Conservation (phyloP, 2,113 vertebrate genomes). For the Smithornis capensis region DNA sequence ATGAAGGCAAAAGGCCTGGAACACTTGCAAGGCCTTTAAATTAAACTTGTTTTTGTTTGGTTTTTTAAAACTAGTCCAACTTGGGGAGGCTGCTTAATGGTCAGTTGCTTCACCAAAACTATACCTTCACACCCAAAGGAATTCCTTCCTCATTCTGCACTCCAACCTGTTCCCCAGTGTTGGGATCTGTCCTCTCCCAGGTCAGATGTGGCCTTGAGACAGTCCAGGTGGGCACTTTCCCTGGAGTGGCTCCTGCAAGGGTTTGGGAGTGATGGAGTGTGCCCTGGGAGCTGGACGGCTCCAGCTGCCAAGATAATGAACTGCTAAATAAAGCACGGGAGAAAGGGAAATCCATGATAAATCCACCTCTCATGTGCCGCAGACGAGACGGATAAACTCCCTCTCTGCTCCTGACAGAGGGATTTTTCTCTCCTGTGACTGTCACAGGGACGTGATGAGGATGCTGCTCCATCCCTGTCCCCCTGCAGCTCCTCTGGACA, state of each 20-base stretch:
- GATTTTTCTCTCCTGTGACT: conserved; percentile 4
- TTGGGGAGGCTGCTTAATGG: background rate
- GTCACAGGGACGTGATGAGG: background rate
- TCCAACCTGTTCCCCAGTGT: rapidly evolving
- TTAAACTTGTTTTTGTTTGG: background rate
- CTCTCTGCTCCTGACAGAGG: background rate
- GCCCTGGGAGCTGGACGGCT: background rate
- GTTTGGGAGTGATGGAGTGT: conserved; percentile 1
- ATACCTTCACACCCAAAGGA: background rate
- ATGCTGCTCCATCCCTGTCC: background rate
- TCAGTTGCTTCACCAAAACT: background rate
- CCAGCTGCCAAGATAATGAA: conserved; percentile 63
- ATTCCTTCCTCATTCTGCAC: background rate
- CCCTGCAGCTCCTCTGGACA: rapidly evolving
- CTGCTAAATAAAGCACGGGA: conserved; percentile 37
- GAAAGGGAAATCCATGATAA: conserved; percentile 52
- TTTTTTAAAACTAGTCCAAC: background rate
- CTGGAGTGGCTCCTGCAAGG: background rate
- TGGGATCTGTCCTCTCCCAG: background rate
- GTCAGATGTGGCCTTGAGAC: background rate
- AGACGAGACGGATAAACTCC: conserved; percentile 53
- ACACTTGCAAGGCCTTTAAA: background rate
- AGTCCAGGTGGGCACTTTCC: background rate
- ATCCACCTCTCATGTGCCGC: conserved; percentile 1
- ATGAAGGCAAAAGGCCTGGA: background rate